phyloP scores from a whole-genome alignment of 2,888 invertebrate genomes.

The Allacma fusca region DNA sequence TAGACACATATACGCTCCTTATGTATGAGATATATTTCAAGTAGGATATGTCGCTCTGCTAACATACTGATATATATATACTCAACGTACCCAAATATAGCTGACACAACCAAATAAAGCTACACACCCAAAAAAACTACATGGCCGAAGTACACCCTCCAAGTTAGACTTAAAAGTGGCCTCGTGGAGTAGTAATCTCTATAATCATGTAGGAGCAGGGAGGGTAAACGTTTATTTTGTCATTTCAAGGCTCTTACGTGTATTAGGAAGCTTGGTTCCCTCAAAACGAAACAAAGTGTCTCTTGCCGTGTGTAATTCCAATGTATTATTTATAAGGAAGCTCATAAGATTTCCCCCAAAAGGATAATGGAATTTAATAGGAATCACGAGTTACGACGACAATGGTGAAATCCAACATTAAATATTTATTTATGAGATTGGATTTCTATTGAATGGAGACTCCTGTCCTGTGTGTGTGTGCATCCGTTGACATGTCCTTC shows the following conservation, averaged over 20 bases:
- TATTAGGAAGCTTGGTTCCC: not conserved
- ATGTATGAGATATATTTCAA: no score
- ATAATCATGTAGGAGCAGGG: not conserved
- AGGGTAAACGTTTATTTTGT: slow-evolving; percentile 12
- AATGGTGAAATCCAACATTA: slow-evolving; percentile 7
- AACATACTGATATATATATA: no score
- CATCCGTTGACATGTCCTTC: slow-evolving; percentile 7
- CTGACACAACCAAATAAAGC: no score
- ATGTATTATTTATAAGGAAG: slow-evolving; percentile 35
- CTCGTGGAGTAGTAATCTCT: slow-evolving; percentile 16
- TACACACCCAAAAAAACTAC: no score
- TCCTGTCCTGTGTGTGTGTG: not conserved
- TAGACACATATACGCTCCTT: not conserved
- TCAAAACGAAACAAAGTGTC: slow-evolving; percentile 1
- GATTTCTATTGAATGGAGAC: slow-evolving; percentile 20
- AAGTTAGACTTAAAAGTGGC: slow-evolving; percentile 12
- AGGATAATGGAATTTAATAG: slow-evolving; percentile 35
- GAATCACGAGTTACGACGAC: slow-evolving; percentile 18
- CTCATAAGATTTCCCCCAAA: slow-evolving; percentile 26
- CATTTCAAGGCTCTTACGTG: not conserved
- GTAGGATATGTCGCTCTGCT: no score
- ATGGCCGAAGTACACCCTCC: not conserved
- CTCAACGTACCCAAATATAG: no score
- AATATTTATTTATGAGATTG: slow-evolving; percentile 31
- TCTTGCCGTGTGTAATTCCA: slow-evolving; percentile 11